phyloP scores from a whole-genome alignment of 2,797 vertebrate species.

The Pygocentrus nattereri region DNA sequence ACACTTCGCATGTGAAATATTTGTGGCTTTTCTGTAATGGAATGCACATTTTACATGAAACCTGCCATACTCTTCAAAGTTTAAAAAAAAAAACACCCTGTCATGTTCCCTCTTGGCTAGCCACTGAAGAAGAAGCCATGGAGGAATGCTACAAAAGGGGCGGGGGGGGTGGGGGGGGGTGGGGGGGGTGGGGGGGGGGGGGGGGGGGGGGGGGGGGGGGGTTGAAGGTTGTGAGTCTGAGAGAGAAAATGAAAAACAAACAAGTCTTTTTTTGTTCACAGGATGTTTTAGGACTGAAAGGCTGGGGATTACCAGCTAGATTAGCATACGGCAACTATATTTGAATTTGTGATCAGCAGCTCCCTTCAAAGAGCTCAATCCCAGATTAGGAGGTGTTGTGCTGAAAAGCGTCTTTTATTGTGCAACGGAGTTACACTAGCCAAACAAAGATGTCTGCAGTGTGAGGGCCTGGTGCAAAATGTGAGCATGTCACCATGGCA shows the following conservation, averaged over 20 bases:
- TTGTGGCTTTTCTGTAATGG: too few relatives aligned
- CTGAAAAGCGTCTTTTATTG: constrained; percentile 83
- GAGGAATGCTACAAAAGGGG: constrained; percentile 37
- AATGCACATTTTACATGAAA: neutral
- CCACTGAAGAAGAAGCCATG: constrained; percentile 31
- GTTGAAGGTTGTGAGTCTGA: constrained; percentile 50
- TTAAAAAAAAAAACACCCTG: neutral
- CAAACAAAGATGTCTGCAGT: constrained; percentile 97
- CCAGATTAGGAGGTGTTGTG: constrained; percentile 91
- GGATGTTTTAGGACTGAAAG: constrained; percentile 80
- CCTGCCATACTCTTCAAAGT: neutral
- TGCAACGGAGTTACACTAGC: constrained; percentile 87
- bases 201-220: too few relatives aligned
- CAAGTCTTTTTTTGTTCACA: constrained; percentile 81
- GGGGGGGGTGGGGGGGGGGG: too few relatives aligned
- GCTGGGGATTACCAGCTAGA: constrained; percentile 88
- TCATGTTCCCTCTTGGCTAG: constrained; percentile 45
- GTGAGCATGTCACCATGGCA: constrained; percentile 88
- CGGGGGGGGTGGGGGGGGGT: too few relatives aligned
- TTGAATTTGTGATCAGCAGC: constrained; percentile 89
- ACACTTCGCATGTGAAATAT: too few relatives aligned
- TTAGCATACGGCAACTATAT: constrained; percentile 91
- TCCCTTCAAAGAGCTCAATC: constrained; percentile 84
- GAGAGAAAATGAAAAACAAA: constrained; percentile 84
- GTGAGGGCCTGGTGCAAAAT: constrained; percentile 86